A percentile compares a stretch with the other conserved stretches of the same genome.
Evolutionary conservation across 2,888 invertebrate species (phyloP).

Genomic region (Ariolimax columbianus): DNA sequence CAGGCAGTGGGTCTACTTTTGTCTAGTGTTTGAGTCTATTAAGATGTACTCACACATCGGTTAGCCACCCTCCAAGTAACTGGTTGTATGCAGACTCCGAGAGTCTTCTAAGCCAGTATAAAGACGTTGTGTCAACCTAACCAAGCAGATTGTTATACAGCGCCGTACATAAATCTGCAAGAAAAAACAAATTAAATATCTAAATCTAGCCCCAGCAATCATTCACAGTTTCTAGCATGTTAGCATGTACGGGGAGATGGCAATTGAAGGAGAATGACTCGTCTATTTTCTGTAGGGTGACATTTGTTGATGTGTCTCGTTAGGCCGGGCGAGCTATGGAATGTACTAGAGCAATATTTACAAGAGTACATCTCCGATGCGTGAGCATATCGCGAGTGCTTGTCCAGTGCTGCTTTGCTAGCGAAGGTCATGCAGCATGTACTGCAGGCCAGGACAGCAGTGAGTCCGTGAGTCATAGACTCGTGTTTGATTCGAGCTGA

Average conservation of each 20-base stretch:
- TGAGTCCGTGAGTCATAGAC: conserved; percentile 56
- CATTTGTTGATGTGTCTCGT: conserved; percentile 79
- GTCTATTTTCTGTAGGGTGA: conserved; percentile 77
- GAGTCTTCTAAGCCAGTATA: too few species aligned
- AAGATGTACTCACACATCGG: too few species aligned
- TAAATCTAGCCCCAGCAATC: too few species aligned
- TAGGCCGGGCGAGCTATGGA: conserved; percentile 77
- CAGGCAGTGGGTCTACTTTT: too few species aligned
- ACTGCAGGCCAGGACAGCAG: conserved; percentile 60
- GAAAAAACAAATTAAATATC: too few species aligned
- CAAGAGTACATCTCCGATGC: conserved; percentile 72
- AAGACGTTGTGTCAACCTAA: too few species aligned
- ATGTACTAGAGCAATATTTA: conserved; percentile 76
- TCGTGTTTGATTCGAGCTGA: conserved; percentile 69
- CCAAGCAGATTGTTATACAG: too few species aligned
- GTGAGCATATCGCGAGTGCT: conserved; percentile 66
- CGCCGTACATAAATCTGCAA: too few species aligned
- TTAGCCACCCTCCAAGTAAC: too few species aligned
- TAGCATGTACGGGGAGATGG: conserved; percentile 69
- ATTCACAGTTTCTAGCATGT: too few species aligned
- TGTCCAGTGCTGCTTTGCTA: conserved; percentile 68
- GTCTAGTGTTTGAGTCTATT: too few species aligned
- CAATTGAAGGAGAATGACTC: conserved; percentile 75
- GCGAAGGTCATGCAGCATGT: conserved; percentile 65
- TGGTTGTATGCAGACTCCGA: too few species aligned